Base-by-base conservation (phyloP, 2,797 vertebrate genomes). In the Pristis pectinata region DNA sequence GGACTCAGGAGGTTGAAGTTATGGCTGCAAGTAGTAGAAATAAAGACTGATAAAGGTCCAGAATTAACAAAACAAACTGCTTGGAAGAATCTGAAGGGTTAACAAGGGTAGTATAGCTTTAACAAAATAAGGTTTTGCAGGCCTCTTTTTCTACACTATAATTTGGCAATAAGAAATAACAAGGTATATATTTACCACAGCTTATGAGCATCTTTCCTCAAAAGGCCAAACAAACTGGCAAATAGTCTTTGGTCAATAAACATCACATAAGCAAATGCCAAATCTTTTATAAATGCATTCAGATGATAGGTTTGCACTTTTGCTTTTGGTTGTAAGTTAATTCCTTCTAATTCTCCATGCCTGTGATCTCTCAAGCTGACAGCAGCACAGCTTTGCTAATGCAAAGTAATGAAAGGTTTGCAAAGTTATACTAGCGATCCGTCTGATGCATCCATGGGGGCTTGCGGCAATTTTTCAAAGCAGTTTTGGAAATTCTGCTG, bases 301-400 rank as follows among this genome's bases (percentile, higher is more conserved):
- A 24, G 61, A 91, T 91, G 64, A 91, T 10, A 91, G 59, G 59
- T 1, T 41, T 67, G 19, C 11, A 19, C 59, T 91, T 41, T 37
- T 67, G 59, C n/a, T 37, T 59, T 91, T 91, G 17, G 87, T 24
- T 41, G 64, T 22, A 24, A 67, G 59, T 27, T 64, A 67, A 91
- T 41, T 41, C 8, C 87, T 64, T 67, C 59, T 61, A 67, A 91
- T 41, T 67, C n/a, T 41, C 87, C 64, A 59, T 7, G 61, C 19
- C 87, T 91, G 87, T 91, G 87, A 91, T 91, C 59, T 87, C 53
- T 91, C 87, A 91, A 91, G n/a, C 61, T 91, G 87, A 91, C 87
- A 67, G 61, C 87, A 67, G 87, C 87, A 64, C 59, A 37, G 34
- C n/a, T 24, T 64, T 15, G 34, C 59, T 19, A n/a, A 64, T 37